Conservation (phyloP, 2,113 vertebrate genomes). For the Panthera leo region DNA sequence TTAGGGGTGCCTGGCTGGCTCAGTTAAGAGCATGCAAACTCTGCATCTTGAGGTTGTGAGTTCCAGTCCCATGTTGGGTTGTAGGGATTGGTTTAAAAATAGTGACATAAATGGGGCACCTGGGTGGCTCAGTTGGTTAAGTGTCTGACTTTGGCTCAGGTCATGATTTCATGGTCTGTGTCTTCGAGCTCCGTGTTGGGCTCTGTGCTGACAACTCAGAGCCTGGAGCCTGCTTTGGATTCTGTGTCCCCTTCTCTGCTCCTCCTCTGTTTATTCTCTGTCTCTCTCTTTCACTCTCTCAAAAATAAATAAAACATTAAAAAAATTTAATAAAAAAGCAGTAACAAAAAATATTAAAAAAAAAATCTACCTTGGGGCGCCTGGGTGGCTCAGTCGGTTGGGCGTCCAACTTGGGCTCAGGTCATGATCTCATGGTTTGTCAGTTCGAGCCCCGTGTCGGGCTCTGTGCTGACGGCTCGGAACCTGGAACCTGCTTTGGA, state of each 20-base stretch:
- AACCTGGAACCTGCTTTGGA: not conserved
- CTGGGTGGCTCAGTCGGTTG: too few relatives aligned
- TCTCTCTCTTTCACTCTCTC: too few relatives aligned
- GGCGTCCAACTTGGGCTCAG: too few relatives aligned
- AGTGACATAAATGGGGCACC: too few relatives aligned
- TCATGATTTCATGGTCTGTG: not conserved
- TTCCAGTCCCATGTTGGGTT: not conserved
- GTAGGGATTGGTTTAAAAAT: too few relatives aligned
- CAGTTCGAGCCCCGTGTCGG: not conserved
- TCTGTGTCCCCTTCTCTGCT: too few relatives aligned
- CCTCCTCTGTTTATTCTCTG: too few relatives aligned
- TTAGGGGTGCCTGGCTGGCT: not conserved
- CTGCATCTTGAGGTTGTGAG: not conserved
- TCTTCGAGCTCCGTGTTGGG: not conserved
- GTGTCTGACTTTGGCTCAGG: too few relatives aligned
- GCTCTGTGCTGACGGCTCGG: not conserved
- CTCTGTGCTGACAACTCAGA: not conserved
- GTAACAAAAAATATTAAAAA: too few relatives aligned
- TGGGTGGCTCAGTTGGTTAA: too few relatives aligned
- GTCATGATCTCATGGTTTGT: too few relatives aligned
- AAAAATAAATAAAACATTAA: not conserved
- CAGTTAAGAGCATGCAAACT: not conserved
- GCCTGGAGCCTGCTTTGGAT: not conserved
- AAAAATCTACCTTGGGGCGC: too few relatives aligned
- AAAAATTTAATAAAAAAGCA: not conserved